A percentile compares a stretch with the other conserved stretches of the same genome.
phyloP scores from a whole-genome alignment of 1,140 invertebrate species.

The Littorina saxatilis region DNA sequence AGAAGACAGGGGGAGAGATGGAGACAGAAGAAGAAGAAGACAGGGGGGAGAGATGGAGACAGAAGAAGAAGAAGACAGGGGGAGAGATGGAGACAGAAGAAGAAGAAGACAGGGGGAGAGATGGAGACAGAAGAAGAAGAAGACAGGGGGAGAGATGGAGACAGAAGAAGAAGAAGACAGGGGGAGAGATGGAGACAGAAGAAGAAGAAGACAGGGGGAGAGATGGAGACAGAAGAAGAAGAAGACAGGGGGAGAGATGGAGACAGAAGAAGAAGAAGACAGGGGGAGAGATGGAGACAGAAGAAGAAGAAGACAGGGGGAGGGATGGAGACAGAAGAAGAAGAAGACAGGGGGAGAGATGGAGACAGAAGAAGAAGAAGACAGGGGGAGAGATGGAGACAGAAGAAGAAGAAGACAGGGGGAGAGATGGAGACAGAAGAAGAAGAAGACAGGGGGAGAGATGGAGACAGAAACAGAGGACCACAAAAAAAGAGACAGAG shows the following conservation, averaged over 20 bases:
- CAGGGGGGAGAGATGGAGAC: neutral
- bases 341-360: neutral
- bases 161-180: neutral
- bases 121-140: neutral
- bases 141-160: neutral
- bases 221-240: neutral
- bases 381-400: neutral
- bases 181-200: neutral
- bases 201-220: neutral
- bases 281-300: neutral
- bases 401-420: neutral
- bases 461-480: slow-evolving; percentile 11
- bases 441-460: neutral
- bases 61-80: neutral
- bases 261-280: neutral
- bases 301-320: neutral
- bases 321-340: neutral
- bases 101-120: neutral
- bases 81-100: neutral
- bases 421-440: neutral
- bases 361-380: neutral
- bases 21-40: neutral
- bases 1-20: neutral
- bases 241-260: neutral
- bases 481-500: slow-evolving; percentile 5